phyloP scores from a whole-genome alignment of 2,797 vertebrate species.

The Sciurus carolinensis region DNA sequence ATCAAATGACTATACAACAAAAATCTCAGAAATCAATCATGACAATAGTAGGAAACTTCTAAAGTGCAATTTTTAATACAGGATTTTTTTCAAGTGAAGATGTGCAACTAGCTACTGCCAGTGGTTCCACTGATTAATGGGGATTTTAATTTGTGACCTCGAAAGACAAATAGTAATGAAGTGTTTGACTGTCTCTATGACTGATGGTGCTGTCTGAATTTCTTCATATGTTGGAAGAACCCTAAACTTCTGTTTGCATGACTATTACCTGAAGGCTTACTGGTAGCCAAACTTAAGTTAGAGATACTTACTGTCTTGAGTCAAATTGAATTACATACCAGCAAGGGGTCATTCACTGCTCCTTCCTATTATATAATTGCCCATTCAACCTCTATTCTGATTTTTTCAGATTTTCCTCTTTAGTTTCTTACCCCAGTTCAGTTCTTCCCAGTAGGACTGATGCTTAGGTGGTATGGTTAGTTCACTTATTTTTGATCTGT shows the following conservation, averaged over 20 bases:
- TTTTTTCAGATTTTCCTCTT: background rate
- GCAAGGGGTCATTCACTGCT: rapidly evolving
- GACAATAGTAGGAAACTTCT: background rate
- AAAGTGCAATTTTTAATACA: background rate
- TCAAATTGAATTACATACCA: background rate
- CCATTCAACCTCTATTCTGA: background rate
- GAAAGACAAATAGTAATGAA: background rate
- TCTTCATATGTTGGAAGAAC: conserved; percentile 13
- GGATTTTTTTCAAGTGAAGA: background rate
- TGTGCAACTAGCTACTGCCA: background rate
- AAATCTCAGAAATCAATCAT: conserved; percentile 28
- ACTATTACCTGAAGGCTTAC: background rate
- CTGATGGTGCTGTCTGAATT: background rate
- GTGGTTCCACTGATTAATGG: background rate
- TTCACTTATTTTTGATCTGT: background rate
- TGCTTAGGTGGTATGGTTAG: background rate
- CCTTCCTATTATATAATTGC: background rate
- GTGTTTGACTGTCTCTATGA: background rate
- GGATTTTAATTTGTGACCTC: background rate
- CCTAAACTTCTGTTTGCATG: background rate
- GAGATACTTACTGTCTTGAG: background rate
- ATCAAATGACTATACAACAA: background rate
- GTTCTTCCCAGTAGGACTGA: background rate
- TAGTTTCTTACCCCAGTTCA: background rate
- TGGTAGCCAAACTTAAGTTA: background rate